Base-by-base conservation (phyloP, 1,140 invertebrate species). In the Achroia grisella region DNA sequence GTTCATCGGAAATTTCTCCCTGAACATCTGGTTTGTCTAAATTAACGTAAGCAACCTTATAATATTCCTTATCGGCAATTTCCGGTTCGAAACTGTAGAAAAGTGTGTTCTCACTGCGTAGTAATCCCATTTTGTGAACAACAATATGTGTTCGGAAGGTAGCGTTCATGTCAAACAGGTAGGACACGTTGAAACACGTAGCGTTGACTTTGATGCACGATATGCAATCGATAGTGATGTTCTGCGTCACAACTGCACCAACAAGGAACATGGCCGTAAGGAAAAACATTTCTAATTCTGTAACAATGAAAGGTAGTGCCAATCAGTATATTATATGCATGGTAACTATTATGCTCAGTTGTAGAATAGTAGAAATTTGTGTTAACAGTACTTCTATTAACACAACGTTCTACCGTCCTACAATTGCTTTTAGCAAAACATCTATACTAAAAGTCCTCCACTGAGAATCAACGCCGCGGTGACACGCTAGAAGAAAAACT, bases 41-140 rank as follows among this genome's bases (percentile, higher is more conserved):
- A 52, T 62, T 69, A 6, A 79, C 59, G 40, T 67, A 80, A 0
- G 66, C 76, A 17, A 77, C 60, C 56, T 82, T 82, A 8, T 62
- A 70, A 34, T 77, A 80, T 41, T 84, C 80, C 2, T 42, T 34
- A 28, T 84, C 76, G 28, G 61, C 55, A n/a, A 84, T 62, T 1
- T 28, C 42, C 1, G 80, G 78, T 44, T 82, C 76, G 46, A 77
- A 82, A 13, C 60, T 71, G 49, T 60, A 84, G 57, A 53, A 84
- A 0, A 84, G 53, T 3, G 47, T 53, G 46, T 84, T 77, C 1
- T 54, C 62, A 0, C 62, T 62, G 13, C 69, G 48, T 0, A 73
- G 52, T 10, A 84, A 44, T 8, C 49, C 73, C 48, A 81, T 57
- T 54, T 80, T 72, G 31, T 45, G 40, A 15, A 84, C 78, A 11